phyloP scores from a whole-genome alignment of 2,888 invertebrate species.

The Linyphia triangularis region DNA sequence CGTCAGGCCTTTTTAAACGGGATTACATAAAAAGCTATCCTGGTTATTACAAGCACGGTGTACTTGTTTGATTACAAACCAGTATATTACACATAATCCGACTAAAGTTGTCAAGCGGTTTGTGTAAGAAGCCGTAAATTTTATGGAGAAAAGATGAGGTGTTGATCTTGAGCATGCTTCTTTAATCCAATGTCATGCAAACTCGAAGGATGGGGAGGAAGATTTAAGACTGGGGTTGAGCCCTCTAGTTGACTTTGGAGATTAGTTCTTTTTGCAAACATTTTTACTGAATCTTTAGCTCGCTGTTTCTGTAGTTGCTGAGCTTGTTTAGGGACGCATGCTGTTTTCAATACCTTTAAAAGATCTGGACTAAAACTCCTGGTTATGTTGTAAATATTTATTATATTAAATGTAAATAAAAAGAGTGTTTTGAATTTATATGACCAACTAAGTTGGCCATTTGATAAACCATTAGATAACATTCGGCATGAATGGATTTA shows the following conservation, averaged over 20 bases:
- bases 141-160: conserved; percentile 57
- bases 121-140: conserved; percentile 53
- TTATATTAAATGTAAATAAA: no score
- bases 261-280: neutral
- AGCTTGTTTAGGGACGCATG: no score
- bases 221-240: conserved; percentile 28
- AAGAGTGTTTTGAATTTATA: no score
- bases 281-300: no score
- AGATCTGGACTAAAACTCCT: no score
- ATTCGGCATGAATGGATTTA: no score
- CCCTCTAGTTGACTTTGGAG: conserved; percentile 4
- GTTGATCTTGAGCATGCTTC: neutral
- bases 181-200: conserved; percentile 46
- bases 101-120: conserved; percentile 32
- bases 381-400: no score
- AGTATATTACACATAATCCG: conserved; percentile 56
- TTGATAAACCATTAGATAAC: no score
- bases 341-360: no score
- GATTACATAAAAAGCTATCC: conserved; percentile 20
- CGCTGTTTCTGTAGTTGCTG: no score
- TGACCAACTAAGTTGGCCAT: no score
- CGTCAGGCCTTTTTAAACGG: neutral
- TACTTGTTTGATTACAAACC: conserved; percentile 44
- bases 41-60: neutral
- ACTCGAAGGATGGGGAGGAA: conserved; percentile 9